phyloP scores from a whole-genome alignment of 2,113 vertebrate genomes.

The Lichenostomus cassidix region DNA sequence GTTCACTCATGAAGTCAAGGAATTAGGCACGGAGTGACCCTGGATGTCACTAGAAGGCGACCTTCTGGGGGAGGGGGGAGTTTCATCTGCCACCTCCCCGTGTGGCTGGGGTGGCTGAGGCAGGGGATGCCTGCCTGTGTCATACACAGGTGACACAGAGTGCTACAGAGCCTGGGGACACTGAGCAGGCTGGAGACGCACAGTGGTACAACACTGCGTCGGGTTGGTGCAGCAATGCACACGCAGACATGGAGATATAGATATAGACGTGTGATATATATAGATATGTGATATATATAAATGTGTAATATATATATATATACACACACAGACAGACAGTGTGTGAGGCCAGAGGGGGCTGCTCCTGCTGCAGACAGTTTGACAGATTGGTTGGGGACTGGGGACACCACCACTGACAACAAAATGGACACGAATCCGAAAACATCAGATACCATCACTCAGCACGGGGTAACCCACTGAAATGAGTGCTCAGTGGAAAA shows the following conservation, averaged over 20 bases:
- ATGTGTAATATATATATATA: background rate
- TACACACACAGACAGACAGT: constrained; percentile 33
- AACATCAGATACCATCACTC: constrained; percentile 60
- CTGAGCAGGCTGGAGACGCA: constrained; percentile 30
- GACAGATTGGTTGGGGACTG: constrained; percentile 48
- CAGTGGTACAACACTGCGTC: background rate
- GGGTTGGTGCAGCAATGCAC: constrained; percentile 37
- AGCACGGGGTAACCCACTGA: constrained; percentile 48
- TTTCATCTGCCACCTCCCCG: background rate
- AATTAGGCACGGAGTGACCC: background rate
- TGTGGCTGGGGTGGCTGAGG: background rate
- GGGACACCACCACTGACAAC: constrained; percentile 71
- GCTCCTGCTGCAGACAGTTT: constrained; percentile 28
- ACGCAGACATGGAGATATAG: constrained; percentile 1
- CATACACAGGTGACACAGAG: background rate
- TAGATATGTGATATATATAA: background rate
- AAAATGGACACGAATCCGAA: constrained; percentile 68
- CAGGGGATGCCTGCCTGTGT: background rate
- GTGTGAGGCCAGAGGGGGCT: constrained; percentile 11
- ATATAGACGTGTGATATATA: background rate
- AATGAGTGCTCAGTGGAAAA: constrained; percentile 34
- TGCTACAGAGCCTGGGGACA: constrained; percentile 33
- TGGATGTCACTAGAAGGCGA: background rate
- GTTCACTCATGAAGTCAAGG: rapidly evolving
- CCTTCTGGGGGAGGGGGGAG: background rate